Evolutionary conservation across 2,888 invertebrate species (phyloP).

Genomic region (Ormia ochracea): DNA sequence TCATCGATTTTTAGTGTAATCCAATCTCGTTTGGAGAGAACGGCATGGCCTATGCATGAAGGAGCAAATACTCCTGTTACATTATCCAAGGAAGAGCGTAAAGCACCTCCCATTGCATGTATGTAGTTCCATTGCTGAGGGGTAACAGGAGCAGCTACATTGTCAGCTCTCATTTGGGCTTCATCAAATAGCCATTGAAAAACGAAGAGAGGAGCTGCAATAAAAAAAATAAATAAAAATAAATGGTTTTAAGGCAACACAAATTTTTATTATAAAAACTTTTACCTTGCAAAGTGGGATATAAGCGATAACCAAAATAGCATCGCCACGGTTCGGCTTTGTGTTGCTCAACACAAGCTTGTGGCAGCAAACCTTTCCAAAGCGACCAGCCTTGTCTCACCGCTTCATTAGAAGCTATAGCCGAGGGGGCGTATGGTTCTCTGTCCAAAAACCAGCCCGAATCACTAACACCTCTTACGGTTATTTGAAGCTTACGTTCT

Average conservation of each 20-base stretch:
- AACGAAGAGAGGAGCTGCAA: conserved; percentile 88
- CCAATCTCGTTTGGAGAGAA: conserved; percentile 92
- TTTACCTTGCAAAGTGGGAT: conserved; percentile 88
- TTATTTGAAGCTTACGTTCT: conserved; percentile 79
- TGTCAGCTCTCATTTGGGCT: conserved; percentile 94
- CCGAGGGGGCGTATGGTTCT: conserved; percentile 83
- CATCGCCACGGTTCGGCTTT: conserved; percentile 90
- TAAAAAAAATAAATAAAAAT: conserved; percentile 52
- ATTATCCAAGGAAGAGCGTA: conserved; percentile 87
- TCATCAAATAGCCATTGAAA: conserved; percentile 97
- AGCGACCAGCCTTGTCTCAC: conserved; percentile 86
- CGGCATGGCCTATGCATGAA: conserved; percentile 94
- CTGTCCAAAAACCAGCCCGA: conserved; percentile 97
- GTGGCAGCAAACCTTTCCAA: conserved; percentile 89
- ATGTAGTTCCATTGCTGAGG: conserved; percentile 96
- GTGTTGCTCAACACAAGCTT: conserved; percentile 84
- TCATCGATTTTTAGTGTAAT: conserved; percentile 89
- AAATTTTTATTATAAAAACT: not conserved
- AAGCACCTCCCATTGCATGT: conserved; percentile 90
- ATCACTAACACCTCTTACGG: conserved; percentile 91
- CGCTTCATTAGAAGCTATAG: conserved; percentile 81
- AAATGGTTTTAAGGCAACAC: not conserved
- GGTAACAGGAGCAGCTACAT: conserved; percentile 91
- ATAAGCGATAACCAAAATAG: conserved; percentile 92
- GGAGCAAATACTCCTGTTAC: conserved; percentile 95